These are phyloP conservation scores for Harlomillsia oculata DNA, from an alignment of 1,140 invertebrate species.

Conservation along the genomic window DNA sequence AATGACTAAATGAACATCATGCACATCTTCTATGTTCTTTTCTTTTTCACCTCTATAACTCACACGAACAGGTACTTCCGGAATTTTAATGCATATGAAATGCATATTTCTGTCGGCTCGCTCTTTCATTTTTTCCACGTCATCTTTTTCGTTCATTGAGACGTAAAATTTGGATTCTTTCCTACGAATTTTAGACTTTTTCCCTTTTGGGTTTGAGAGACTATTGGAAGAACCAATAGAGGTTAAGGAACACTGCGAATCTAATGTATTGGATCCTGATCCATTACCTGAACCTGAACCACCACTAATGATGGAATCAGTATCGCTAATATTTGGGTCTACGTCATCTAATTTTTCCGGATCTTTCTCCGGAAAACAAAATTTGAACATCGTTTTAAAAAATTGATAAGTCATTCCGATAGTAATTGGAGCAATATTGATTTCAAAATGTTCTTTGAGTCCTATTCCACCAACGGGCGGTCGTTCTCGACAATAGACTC, in stretches of 20 bases:
- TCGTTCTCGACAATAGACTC: constrained; percentile 80
- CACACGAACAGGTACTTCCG: constrained; percentile 88
- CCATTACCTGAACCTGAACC: not conserved
- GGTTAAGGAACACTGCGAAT: constrained; percentile 1
- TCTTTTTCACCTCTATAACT: constrained; percentile 98
- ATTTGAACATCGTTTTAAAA: constrained; percentile 93
- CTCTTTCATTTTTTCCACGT: constrained; percentile 98
- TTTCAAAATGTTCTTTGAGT: constrained; percentile 97
- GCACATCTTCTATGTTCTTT: constrained; percentile 93
- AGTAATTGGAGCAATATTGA: constrained; percentile 85
- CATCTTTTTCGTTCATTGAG: constrained; percentile 66
- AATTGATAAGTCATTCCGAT: constrained; percentile 93
- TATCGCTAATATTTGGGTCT: constrained; percentile 43
- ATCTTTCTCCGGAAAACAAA: constrained; percentile 96
- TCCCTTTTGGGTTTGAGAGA: constrained; percentile 41
- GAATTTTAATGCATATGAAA: constrained; percentile 97
- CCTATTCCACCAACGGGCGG: constrained; percentile 93
- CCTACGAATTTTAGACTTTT: constrained; percentile 43
- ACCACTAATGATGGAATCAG: constrained; percentile 42
- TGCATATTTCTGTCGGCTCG: constrained; percentile 96
- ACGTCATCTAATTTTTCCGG: constrained; percentile 68
- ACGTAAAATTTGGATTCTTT: constrained; percentile 83
- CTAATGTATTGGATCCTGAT: too few relatives aligned
- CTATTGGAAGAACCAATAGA: not conserved
- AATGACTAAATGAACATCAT: constrained; percentile 85